phyloP scores from a whole-genome alignment of 2,888 invertebrate species.

The Acleris cristana region DNA sequence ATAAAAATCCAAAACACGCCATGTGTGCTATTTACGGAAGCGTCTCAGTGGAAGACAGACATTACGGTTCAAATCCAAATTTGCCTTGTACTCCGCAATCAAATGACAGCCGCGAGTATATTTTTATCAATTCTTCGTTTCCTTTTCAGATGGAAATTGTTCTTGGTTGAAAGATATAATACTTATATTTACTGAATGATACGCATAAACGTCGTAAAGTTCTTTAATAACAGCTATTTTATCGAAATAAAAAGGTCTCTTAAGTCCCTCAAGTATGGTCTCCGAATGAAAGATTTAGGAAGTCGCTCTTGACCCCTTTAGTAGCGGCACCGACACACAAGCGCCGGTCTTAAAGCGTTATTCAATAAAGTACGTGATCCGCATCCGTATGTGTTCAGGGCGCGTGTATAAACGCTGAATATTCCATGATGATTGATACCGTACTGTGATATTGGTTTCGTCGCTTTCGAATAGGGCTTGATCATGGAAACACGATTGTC shows the following conservation, averaged over 20 bases:
- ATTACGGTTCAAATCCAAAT: slow-evolving; percentile 34
- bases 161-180: not conserved
- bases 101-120: not conserved
- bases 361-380: slow-evolving; percentile 75
- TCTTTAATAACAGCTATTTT: slow-evolving; percentile 21
- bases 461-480: slow-evolving; percentile 22
- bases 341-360: slow-evolving; percentile 56
- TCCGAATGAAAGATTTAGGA: slow-evolving; percentile 54
- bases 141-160: not conserved
- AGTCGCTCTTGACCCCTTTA: slow-evolving; percentile 60
- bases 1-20: slow-evolving; percentile 48
- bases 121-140: not conserved
- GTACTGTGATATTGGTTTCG: slow-evolving; percentile 28
- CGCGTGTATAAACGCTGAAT: slow-evolving; percentile 40
- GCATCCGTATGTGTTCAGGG: slow-evolving; percentile 49
- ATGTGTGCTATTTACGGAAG: slow-evolving; percentile 44
- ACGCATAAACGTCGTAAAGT: slow-evolving; percentile 19
- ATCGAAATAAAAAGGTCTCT: slow-evolving; percentile 24
- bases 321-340: slow-evolving; percentile 50
- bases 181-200: not conserved
- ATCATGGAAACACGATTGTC: slow-evolving; percentile 22
- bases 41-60: slow-evolving; percentile 33
- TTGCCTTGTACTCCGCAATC: not conserved
- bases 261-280: slow-evolving; percentile 34
- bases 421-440: slow-evolving; percentile 38